phyloP scores from a whole-genome alignment of 2,888 invertebrate genomes.

The Invenusta paracnida region DNA sequence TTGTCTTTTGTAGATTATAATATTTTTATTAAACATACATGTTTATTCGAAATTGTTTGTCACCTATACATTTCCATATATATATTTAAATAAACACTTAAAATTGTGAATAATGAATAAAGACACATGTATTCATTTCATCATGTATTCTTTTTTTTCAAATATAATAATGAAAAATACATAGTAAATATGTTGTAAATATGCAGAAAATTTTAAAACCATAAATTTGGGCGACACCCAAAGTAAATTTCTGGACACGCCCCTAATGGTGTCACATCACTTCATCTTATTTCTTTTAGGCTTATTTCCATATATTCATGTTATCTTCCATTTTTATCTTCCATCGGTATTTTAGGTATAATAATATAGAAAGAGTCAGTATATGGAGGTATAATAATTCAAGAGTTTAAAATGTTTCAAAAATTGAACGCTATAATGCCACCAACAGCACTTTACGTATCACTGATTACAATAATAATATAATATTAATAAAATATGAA shows the following conservation, averaged over 20 bases:
- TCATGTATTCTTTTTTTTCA: background rate
- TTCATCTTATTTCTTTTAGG: no score
- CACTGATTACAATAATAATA: no score
- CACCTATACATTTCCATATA: background rate
- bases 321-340: no score
- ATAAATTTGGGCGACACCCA: background rate
- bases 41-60: background rate
- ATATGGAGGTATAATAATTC: background rate
- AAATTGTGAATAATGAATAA: background rate
- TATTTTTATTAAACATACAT: background rate
- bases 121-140: background rate
- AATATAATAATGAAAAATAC: background rate
- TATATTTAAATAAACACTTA: background rate
- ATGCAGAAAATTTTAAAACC: background rate
- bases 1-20: background rate
- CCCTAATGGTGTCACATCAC: no score
- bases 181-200: background rate
- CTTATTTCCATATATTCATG: no score
- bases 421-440: no score
- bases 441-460: no score
- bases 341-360: background rate
- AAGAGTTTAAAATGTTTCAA: no score
- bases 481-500: no score
- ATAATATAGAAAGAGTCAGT: background rate
- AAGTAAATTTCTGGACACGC: background rate